Base-by-base conservation (phyloP, 1,140 invertebrate species). In the Tyrophagus putrescentiae region DNA sequence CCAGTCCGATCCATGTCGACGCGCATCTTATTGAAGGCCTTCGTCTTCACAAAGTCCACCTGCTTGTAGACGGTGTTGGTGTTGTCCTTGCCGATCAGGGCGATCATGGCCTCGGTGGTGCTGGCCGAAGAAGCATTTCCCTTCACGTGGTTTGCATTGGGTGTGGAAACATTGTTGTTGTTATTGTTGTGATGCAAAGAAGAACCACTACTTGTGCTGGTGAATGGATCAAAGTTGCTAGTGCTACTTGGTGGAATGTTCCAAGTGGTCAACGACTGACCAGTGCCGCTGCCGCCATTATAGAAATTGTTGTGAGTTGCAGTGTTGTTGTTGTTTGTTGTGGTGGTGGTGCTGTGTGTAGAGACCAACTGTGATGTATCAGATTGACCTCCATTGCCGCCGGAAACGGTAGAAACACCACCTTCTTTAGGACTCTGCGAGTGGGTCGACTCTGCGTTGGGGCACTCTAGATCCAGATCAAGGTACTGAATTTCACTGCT, bases 1-100 rank as follows among this genome's bases (percentile, higher is more conserved):
- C 62, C 64, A 53, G 67, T 67, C 23, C 67, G 57, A 62, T 77
- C 74, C 1, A 85, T 80, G 67, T 83, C 81, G 68, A 86, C 81
- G 44, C 84, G 77, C n/a, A 85, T 88, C 61, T 83, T 78, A 72
- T 88, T 89, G 66, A 92, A 89, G 5, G 86, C 87, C 68, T 89
- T 80, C 0, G 88, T 92, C 77, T 90, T 90, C 16, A 87, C 72
- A 75, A 92, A 92, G 72, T 92, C 88, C 0, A 92, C 85, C 0
- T 81, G 85, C 73, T 89, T 89, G 69, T 92, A 92, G 5, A 86
- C 83, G 1, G 83, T 84, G 18, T 62, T 61, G 28, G 23, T n/a
- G 31, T 23, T 41, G 21, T 57, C 48, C n/a, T 33, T 32, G 52
- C 25, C 13, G 25, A 13, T 11, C 11, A 39, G 11, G 11, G n/a